Percentiles rank a stretch among this genome's conserved stretches.
phyloP scores from a whole-genome alignment of 2,113 vertebrate species.

The Callionymus lyra region DNA sequence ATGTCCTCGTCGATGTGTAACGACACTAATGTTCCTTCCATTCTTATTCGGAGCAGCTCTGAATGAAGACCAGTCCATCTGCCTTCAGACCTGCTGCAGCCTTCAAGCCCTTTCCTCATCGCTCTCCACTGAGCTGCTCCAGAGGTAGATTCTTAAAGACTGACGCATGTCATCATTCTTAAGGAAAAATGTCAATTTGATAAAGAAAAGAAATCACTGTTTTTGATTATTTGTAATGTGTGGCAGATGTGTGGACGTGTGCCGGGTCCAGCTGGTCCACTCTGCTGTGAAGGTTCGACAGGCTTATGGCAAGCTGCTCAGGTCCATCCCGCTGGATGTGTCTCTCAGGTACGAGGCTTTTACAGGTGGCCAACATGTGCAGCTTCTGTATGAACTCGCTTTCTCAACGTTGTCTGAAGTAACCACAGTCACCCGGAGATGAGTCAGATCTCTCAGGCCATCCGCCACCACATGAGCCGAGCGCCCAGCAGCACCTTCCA shows the following conservation, averaged over 20 bases:
- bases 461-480: conserved; percentile 90
- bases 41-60: conserved; percentile 67
- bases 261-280: conserved; percentile 88
- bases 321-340: conserved; percentile 84
- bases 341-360: conserved; percentile 74
- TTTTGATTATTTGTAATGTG: neutral
- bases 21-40: neutral
- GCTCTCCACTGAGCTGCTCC: conserved; percentile 82
- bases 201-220: neutral
- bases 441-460: conserved; percentile 85
- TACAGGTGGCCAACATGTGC: neutral
- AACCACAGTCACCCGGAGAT: conserved; percentile 86
- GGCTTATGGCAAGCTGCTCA: conserved; percentile 86
- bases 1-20: neutral
- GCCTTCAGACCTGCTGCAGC: conserved; percentile 87
- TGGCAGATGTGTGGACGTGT: conserved; percentile 87
- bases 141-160: conserved; percentile 67
- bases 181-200: neutral
- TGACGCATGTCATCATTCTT: neutral
- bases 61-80: conserved; percentile 80
- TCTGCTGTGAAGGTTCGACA: conserved; percentile 84
- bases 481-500: conserved; percentile 93
- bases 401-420: conserved; percentile 20
- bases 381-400: neutral
- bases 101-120: conserved; percentile 84